Base-by-base conservation (phyloP, 2,113 vertebrate genomes). In the Petrocephalus microphthalmus region DNA sequence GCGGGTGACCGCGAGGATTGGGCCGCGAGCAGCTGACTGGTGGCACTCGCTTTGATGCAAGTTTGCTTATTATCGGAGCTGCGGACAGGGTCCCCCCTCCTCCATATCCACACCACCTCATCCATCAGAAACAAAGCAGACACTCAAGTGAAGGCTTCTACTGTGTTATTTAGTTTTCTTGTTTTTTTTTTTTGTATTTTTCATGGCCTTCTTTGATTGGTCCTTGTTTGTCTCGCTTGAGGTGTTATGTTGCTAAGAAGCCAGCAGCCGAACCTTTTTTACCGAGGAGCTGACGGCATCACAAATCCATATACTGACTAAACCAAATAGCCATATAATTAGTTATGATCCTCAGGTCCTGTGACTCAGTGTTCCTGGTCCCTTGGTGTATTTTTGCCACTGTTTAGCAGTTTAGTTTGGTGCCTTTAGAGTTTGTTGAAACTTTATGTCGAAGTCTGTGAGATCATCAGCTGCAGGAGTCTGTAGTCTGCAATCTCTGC, bases 301-400 rank as follows among this genome's bases (percentile, higher is more conserved):
- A 47, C 37, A 83, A 47, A 83, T 83, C 81, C 37, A 83, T 83
- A 83, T 49, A 83, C 81, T 49, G 45, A 83, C 42, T 83, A 83
- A 83, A 47, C 15, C 11, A 83, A 83, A 45, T 51, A 83, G 81
- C 42, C 81, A 45, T 49, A 49, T 78, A 81, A 42, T 81, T 81
- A 81, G 74, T 33, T 37, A 81, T 20, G 29, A 42, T 81, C 42
- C 60, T 67, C 15, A 37, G 33, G 67, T 33, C 67, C 17, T 37
- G 13, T 37, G 15, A 13, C 15, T 19, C 15, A 78, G 71, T 7
- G 33, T 37, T 78, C 37, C 13, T 78, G 15, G 33, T 33, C 6
- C 6, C 71, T 83, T 7, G 22, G 37, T 51, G 15, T 47, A 45
- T 42, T 47, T 49, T 83, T 47, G 20, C 8, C 45, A 49, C 42